These are phyloP conservation scores for Molossus molossus DNA, from an alignment of 2,797 vertebrate species.

Conservation along the genomic window DNA sequence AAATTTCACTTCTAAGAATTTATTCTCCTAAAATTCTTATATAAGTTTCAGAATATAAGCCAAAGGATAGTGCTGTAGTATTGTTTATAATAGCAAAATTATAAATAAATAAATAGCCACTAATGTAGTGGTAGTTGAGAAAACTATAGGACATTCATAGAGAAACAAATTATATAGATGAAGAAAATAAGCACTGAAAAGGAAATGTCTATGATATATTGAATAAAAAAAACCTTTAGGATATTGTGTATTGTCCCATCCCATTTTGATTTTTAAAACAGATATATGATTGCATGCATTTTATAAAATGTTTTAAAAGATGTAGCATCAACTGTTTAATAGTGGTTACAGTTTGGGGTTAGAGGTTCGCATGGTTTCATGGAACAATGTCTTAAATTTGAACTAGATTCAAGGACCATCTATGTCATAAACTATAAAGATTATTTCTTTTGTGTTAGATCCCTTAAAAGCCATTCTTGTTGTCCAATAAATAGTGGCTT, in stretches of 20 bases:
- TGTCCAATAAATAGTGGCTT: background rate
- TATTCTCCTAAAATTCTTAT: conserved; percentile 36
- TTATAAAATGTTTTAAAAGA: conserved; percentile 38
- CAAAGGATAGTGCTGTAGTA: background rate
- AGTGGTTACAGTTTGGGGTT: background rate
- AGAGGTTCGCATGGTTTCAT: conserved; percentile 35
- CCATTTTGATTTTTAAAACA: conserved; percentile 38
- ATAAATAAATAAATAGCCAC: conserved; percentile 17
- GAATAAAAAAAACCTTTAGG: conserved; percentile 19
- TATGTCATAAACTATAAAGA: background rate
- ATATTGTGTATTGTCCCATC: background rate
- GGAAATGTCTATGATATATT: background rate
- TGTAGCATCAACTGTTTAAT: background rate
- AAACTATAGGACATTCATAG: background rate
- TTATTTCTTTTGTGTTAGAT: conserved; percentile 46
- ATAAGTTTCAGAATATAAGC: conserved; percentile 30
- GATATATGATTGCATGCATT: background rate
- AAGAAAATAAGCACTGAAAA: background rate
- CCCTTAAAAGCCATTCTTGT: conserved; percentile 10
- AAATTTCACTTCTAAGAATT: conserved; percentile 41
- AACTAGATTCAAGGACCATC: conserved; percentile 43
- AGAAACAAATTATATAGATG: background rate
- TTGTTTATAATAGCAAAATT: conserved; percentile 39
- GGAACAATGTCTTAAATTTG: background rate
- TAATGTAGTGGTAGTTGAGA: background rate